Evolutionary conservation across 2,888 invertebrate genomes (phyloP).

Genomic region (Euphydryas editha): DNA sequence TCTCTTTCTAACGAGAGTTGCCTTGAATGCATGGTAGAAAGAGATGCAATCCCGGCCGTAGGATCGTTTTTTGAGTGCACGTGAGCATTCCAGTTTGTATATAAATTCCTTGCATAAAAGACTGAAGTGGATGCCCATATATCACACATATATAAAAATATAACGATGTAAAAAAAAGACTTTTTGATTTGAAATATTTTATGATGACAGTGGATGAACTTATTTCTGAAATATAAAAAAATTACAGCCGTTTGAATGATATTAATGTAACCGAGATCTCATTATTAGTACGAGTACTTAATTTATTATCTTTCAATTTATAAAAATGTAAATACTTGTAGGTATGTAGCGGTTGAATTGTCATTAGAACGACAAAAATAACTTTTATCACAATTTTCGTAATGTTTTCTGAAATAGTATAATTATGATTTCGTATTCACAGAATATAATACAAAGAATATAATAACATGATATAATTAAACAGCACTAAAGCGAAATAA

Average conservation of each 20-base stretch:
- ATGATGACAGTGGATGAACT: slow-evolving; percentile 21
- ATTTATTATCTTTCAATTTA: slow-evolving; percentile 45
- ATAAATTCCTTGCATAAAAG: too few species aligned
- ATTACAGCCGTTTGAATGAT: slow-evolving; percentile 56
- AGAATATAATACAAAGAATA: too few species aligned
- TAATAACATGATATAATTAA: too few species aligned
- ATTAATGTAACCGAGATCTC: slow-evolving; percentile 80
- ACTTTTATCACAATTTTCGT: too few species aligned
- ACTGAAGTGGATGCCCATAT: background rate
- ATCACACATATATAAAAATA: slow-evolving; percentile 2
- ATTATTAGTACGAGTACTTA: slow-evolving; percentile 48
- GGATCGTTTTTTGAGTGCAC: too few species aligned
- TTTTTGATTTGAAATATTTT: background rate
- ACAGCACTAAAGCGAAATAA: too few species aligned
- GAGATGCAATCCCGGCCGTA: too few species aligned
- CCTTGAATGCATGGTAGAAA: too few species aligned
- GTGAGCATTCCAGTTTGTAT: too few species aligned
- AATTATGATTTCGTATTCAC: too few species aligned
- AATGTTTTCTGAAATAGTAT: too few species aligned
- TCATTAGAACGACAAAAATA: slow-evolving; percentile 21
- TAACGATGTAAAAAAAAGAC: background rate
- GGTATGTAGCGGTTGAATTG: slow-evolving; percentile 49
- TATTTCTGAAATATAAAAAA: slow-evolving; percentile 10
- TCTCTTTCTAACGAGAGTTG: too few species aligned
- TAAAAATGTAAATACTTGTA: slow-evolving; percentile 66